A percentile compares a stretch with the other conserved stretches of the same genome.
These are phyloP conservation scores for Drosophila nigricruria DNA, from an alignment of 2,888 invertebrate species.

Conservation along the genomic window DNA sequence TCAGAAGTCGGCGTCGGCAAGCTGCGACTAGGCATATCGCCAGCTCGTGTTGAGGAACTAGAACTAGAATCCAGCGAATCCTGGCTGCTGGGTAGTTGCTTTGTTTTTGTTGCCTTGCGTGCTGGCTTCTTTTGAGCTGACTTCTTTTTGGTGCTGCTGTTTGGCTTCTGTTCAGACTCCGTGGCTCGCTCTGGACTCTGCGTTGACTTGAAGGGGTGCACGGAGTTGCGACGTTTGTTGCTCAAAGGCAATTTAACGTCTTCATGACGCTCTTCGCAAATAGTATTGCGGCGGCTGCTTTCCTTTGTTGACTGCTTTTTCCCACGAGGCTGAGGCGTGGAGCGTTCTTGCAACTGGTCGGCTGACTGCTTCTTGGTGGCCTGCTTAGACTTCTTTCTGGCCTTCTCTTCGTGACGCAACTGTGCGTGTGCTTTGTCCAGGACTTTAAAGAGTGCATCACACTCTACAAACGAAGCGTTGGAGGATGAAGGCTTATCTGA, in stretches of 20 bases:
- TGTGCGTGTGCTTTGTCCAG: constrained; percentile 55
- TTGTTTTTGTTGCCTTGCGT: constrained; percentile 16
- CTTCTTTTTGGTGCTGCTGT: constrained; percentile 23
- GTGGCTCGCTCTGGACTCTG: constrained; percentile 25
- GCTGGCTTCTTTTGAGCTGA: constrained; percentile 15
- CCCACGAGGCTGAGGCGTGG: background rate
- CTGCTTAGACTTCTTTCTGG: constrained; percentile 51
- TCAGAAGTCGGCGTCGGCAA: constrained; percentile 35
- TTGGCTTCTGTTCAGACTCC: constrained; percentile 25
- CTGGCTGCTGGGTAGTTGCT: constrained; percentile 19
- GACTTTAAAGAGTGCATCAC: constrained; percentile 65
- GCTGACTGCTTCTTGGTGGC: constrained; percentile 21
- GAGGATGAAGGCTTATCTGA: constrained; percentile 20
- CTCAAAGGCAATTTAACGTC: background rate
- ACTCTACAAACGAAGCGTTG: constrained; percentile 40
- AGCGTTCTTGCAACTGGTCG: constrained; percentile 18
- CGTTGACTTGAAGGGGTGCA: constrained; percentile 54
- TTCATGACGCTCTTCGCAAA: constrained; percentile 45
- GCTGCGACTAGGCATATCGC: constrained; percentile 13
- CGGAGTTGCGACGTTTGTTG: constrained; percentile 55
- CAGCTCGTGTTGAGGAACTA: background rate
- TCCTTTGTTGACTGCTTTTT: constrained; percentile 29
- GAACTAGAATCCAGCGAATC: constrained; percentile 42
- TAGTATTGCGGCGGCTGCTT: constrained; percentile 24
- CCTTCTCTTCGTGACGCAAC: constrained; percentile 55